Percentiles rank a stretch among this genome's conserved stretches.
These are phyloP conservation scores for Poecilia picta DNA, from an alignment of 2,797 vertebrate genomes.

Conservation along the genomic window DNA sequence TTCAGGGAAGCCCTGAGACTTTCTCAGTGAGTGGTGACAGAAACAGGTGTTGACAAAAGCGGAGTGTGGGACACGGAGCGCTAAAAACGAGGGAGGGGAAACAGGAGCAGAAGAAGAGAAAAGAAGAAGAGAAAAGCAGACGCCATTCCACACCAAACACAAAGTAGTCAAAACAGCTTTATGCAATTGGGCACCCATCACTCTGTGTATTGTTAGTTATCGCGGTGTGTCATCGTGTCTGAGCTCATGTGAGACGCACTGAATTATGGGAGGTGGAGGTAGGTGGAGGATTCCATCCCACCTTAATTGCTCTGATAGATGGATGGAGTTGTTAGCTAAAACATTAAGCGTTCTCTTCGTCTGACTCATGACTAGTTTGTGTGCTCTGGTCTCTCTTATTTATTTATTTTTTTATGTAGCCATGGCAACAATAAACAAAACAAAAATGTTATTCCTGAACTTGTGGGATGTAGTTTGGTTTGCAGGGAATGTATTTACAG, in stretches of 20 bases:
- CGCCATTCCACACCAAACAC: conserved; percentile 27
- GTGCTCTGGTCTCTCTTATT: background rate
- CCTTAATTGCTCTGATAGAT: background rate
- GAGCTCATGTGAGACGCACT: background rate
- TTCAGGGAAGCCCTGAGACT: conserved; percentile 40
- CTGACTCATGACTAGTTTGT: background rate
- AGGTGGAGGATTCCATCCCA: background rate
- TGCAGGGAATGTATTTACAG: background rate
- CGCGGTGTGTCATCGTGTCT: conserved; percentile 21
- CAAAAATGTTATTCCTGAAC: background rate
- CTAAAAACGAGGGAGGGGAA: conserved; percentile 12
- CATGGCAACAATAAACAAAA: background rate
- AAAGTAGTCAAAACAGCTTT: conserved; percentile 39
- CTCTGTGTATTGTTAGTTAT: conserved; percentile 11
- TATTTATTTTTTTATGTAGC: background rate
- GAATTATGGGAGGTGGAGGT: background rate
- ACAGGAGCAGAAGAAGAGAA: conserved; percentile 35
- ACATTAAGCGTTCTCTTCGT: background rate
- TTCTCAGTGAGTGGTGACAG: conserved; percentile 42
- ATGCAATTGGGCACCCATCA: background rate
- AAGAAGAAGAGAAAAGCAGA: conserved; percentile 62
- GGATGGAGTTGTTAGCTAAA: background rate
- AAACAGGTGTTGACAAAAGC: conserved; percentile 52
- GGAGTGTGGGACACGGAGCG: background rate
- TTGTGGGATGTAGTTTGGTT: background rate